phyloP scores from a whole-genome alignment of 2,113 vertebrate genomes.

The Cinclus cinclus region DNA sequence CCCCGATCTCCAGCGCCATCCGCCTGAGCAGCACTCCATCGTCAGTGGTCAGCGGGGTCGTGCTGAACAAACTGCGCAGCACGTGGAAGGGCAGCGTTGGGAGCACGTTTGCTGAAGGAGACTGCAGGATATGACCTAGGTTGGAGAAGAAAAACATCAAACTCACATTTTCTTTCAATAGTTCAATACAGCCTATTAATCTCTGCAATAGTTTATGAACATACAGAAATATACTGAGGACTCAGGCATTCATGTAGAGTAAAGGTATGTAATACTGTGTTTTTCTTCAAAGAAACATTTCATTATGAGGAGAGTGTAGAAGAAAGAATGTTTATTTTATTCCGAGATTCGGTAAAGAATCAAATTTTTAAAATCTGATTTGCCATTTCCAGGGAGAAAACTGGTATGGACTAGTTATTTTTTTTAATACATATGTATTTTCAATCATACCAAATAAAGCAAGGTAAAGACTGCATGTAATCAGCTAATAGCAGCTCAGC shows the following conservation, averaged over 20 bases:
- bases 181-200: neutral
- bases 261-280: neutral
- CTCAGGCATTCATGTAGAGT: neutral
- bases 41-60: slow-evolving; percentile 92
- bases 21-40: slow-evolving; percentile 92
- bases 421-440: fast-evolving
- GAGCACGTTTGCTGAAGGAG: slow-evolving; percentile 94
- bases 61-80: slow-evolving; percentile 89
- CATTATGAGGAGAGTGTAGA: neutral
- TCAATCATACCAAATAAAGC: neutral
- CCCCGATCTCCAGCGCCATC: slow-evolving; percentile 97
- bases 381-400: neutral
- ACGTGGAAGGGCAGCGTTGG: slow-evolving; percentile 97
- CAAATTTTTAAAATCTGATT: neutral
- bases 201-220: neutral
- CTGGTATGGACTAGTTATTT: fast-evolving
- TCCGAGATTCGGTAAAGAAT: neutral
- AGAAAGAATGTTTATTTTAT: neutral
- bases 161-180: neutral
- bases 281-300: neutral
- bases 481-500: neutral
- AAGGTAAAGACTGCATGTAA: neutral
- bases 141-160: neutral
- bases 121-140: slow-evolving; percentile 95
- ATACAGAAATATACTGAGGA: neutral